phyloP scores from a whole-genome alignment of 2,113 vertebrate genomes.

The Elachura formosa region DNA sequence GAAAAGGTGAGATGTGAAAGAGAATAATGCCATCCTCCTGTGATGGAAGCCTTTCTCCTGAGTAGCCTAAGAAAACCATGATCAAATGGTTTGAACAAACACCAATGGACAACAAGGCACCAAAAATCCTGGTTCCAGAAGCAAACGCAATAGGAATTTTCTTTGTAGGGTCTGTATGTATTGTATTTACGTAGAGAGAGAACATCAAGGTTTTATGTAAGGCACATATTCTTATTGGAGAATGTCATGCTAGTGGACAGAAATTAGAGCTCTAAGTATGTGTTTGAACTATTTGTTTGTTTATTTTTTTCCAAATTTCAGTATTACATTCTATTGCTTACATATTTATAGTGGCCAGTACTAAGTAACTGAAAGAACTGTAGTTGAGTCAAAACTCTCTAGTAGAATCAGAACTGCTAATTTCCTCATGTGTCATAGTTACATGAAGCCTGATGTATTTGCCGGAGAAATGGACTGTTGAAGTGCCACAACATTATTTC shows the following conservation, averaged over 20 bases:
- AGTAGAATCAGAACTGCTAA: neutral
- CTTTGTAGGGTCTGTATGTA: neutral
- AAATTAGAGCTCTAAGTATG: neutral
- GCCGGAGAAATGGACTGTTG: neutral
- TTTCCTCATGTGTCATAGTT: neutral
- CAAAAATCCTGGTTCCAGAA: neutral
- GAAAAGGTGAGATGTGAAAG: neutral
- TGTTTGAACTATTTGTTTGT: neutral
- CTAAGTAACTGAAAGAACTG: neutral
- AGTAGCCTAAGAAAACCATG: neutral
- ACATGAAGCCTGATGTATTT: neutral
- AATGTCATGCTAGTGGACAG: neutral
- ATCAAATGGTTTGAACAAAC: too few relatives aligned
- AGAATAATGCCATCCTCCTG: neutral
- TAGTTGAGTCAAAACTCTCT: neutral
- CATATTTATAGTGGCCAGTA: neutral
- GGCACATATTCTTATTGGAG: neutral
- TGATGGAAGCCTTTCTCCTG: neutral
- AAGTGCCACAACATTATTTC: neutral
- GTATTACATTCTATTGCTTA: neutral
- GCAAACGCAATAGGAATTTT: neutral
- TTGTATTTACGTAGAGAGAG: neutral
- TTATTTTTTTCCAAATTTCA: neutral
- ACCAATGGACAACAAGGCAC: accelerated
- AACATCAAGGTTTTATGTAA: neutral